Base-by-base conservation (phyloP, 2,113 vertebrate species). In the Centrocercus urophasianus region DNA sequence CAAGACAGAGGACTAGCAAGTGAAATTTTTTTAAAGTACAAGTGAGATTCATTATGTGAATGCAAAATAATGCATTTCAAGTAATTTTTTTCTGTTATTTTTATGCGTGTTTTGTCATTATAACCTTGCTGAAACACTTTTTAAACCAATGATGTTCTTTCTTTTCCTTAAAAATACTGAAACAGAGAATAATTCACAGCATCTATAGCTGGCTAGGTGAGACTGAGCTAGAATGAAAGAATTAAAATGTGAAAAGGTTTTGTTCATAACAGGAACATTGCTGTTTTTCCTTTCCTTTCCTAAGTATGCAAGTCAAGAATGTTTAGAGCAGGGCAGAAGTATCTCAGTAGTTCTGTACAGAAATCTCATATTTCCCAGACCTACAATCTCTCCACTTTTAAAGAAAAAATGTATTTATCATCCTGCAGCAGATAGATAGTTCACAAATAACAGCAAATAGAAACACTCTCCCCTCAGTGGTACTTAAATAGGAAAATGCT, bases 221-320 rank as follows among this genome's bases (percentile, higher is more conserved):
- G 6, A 2, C 28, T 70, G 63, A 57, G 28, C 8, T 74, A 48
- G 8, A 27, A 82, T 3, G 78, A 83, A 78, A 27, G 18, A 60
- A 15, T 32, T 25, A 32, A 77, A 86, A 69, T 27, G 0, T 65
- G 14, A 54, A 61, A 90, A 79, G 22, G 13, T 48, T 66, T 78
- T 60, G 25, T 14, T 74, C 40, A 40, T n/a, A 74, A 61, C 28
- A 70, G 15, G 32, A 56, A 76, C 69, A 18, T 6, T 65, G 18
- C 40, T 57, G 13, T 10, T 10, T 69, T 89, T 10, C 4, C 0
- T 5, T 77, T 73, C 8, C 11, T 50, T 5, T 1, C 8, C 1
- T 28, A 59, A 47, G 21, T 74, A 61, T 1, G 38, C 6, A 24
- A 77, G 8, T 48, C n/a, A n/a, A 50, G 12, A 77, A 27, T 7